phyloP scores from a whole-genome alignment of 2,113 vertebrate species.

The Lepus europaeus region DNA sequence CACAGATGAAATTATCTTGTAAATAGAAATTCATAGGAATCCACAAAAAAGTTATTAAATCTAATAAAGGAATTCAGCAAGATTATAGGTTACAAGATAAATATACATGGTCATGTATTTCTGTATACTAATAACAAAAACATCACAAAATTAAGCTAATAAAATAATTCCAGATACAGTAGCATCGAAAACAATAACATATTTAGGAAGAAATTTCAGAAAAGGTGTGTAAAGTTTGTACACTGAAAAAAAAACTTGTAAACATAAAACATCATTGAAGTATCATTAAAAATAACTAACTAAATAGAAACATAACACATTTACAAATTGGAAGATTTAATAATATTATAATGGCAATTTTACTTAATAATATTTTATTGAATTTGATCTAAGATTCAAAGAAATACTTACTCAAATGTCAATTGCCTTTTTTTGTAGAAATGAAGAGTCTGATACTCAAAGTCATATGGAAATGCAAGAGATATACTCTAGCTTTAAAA shows the following conservation, averaged over 20 bases:
- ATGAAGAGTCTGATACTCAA: not conserved
- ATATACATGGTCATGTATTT: not conserved
- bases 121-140: not conserved
- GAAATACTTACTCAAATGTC: not conserved
- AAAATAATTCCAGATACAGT: not conserved
- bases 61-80: not conserved
- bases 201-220: not conserved
- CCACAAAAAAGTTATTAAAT: not conserved
- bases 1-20: not conserved
- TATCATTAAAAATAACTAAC: not conserved
- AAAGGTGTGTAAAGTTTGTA: not conserved
- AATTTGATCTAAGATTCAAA: not conserved
- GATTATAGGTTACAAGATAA: not conserved
- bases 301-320: not conserved
- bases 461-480: not conserved
- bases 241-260: not conserved
- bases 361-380: no score
- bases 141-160: not conserved
- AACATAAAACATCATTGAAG: not conserved
- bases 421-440: not conserved
- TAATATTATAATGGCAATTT: not conserved
- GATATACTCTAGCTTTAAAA: not conserved
- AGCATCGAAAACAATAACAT: not conserved
- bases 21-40: not conserved
- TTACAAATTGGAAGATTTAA: not conserved